phyloP scores from a whole-genome alignment of 2,888 invertebrate genomes.

The Athalia circularis region DNA sequence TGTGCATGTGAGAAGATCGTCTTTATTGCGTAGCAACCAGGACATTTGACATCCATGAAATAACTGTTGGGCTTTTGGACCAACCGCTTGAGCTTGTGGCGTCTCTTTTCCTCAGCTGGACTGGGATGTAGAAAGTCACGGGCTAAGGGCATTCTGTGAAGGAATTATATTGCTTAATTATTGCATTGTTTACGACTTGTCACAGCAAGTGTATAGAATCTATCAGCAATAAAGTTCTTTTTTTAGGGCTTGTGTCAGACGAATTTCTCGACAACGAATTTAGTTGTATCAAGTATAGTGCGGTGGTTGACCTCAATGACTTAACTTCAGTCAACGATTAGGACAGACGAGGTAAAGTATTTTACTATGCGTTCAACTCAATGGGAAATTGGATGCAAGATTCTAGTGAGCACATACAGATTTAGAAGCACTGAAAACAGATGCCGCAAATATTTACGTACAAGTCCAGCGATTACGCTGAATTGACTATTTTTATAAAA shows the following conservation, averaged over 20 bases:
- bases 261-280: too few species aligned
- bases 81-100: slow-evolving; percentile 97
- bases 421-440: not conserved
- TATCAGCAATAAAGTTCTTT: too few species aligned
- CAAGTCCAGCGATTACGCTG: not conserved
- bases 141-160: slow-evolving; percentile 83
- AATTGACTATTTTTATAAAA: not conserved
- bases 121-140: slow-evolving; percentile 98
- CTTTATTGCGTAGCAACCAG: slow-evolving; percentile 99
- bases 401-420: not conserved
- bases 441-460: not conserved
- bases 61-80: slow-evolving; percentile 99
- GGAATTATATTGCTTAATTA: not conserved
- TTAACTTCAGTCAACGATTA: not conserved
- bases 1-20: slow-evolving; percentile 99
- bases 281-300: not conserved
- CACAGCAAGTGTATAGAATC: too few species aligned
- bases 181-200: too few species aligned
- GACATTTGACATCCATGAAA: slow-evolving; percentile 99
- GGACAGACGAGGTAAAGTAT: slow-evolving; percentile 3
- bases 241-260: too few species aligned
- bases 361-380: slow-evolving; percentile 1
- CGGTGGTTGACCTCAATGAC: not conserved
- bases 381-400: not conserved
- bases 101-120: slow-evolving; percentile 94